Percentiles rank a stretch among this genome's conserved stretches.
phyloP scores from a whole-genome alignment of 2,797 vertebrate species.

The Pelodytes ibericus region DNA sequence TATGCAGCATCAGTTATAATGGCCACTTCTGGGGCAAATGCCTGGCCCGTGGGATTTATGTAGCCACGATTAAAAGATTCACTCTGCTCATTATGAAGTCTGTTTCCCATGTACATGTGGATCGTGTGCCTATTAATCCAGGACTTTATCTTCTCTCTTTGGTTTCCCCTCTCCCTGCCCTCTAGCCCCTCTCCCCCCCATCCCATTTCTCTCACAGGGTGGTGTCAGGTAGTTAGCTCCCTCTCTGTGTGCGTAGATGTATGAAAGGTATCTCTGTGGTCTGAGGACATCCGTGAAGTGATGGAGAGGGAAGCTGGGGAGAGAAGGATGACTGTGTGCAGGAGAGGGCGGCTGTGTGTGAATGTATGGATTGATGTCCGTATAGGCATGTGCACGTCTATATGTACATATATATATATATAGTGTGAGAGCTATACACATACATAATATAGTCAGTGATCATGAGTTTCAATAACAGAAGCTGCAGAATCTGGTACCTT shows the following conservation, averaged over 20 bases:
- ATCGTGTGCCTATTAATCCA: too few species aligned
- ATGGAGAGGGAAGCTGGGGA: not conserved
- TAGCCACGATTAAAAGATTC: too few species aligned
- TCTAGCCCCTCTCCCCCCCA: not conserved
- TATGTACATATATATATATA: not conserved
- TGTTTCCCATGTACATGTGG: too few species aligned
- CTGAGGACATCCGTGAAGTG: conserved; percentile 3
- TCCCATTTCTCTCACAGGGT: not conserved
- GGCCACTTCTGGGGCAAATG: too few species aligned
- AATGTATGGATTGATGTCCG: not conserved
- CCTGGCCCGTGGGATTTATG: too few species aligned
- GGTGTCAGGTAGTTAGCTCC: not conserved
- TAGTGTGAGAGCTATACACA: too few species aligned
- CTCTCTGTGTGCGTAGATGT: not conserved
- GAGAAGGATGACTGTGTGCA: not conserved
- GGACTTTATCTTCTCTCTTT: not conserved
- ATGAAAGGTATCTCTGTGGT: conserved; percentile 25
- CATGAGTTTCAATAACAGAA: too few species aligned
- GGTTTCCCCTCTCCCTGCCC: not conserved
- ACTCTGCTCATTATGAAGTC: too few species aligned
- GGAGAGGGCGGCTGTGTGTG: not conserved
- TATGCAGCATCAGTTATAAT: too few species aligned
- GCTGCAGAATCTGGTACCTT: too few species aligned
- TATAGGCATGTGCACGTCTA: not conserved
- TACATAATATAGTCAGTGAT: too few species aligned